These are phyloP conservation scores for Albula glossodonta DNA, from an alignment of 2,113 vertebrate species.

Conservation along the genomic window DNA sequence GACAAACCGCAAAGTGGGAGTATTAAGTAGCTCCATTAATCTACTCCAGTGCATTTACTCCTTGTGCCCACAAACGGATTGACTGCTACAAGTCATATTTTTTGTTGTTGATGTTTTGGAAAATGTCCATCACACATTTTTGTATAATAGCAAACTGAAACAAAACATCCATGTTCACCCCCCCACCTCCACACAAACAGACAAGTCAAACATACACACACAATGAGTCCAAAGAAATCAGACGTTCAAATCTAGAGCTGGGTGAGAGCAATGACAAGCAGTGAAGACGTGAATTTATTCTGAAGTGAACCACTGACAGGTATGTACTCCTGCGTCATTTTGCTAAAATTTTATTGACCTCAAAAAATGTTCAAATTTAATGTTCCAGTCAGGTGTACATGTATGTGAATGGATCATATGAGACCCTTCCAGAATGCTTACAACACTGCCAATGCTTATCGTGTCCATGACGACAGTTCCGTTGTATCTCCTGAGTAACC, in stretches of 20 bases:
- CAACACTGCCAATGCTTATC: no score
- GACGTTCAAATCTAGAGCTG: not conserved
- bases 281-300: no score
- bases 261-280: no score
- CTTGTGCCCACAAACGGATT: not conserved
- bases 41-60: not conserved
- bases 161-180: not conserved
- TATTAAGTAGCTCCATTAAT: not conserved
- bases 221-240: not conserved
- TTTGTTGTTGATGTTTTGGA: not conserved
- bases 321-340: no score
- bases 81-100: not conserved
- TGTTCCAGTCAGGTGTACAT: no score
- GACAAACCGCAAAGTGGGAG: not conserved
- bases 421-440: no score
- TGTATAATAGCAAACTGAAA: not conserved
- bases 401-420: no score
- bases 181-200: not conserved
- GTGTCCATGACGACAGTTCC: no score
- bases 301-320: no score
- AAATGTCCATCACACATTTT: not conserved
- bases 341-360: no score
- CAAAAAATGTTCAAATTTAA: no score
- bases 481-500: no score
- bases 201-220: not conserved